phyloP scores from a whole-genome alignment of 2,888 invertebrate genomes.

The Caenorhabditis imperialis region DNA sequence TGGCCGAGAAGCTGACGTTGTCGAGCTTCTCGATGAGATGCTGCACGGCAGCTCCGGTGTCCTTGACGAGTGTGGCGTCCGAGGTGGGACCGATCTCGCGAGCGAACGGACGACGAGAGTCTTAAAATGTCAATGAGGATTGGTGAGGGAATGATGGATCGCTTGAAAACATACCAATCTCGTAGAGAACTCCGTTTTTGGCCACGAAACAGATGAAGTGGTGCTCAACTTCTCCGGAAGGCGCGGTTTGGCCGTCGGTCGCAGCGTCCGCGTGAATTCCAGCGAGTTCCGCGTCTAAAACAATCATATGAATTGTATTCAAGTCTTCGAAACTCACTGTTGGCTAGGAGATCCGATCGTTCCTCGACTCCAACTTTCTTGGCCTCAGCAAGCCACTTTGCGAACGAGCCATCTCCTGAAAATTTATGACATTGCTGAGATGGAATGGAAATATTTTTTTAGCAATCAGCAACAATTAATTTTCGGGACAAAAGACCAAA shows the following conservation, averaged over 20 bases:
- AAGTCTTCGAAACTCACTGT: constrained; percentile 25
- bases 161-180: constrained; percentile 65
- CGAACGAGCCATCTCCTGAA: constrained; percentile 70
- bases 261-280: constrained; percentile 64
- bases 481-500: background rate
- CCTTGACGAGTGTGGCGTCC: constrained; percentile 68
- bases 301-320: background rate
- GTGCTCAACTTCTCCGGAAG: constrained; percentile 67
- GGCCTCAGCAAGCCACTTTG: constrained; percentile 68
- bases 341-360: constrained; percentile 68
- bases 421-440: too few species aligned
- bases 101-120: constrained; percentile 73
- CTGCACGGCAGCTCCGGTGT: constrained; percentile 68
- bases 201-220: constrained; percentile 75
- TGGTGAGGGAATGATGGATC: background rate
- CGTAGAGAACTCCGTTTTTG: constrained; percentile 69
- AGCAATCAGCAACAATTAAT: background rate
- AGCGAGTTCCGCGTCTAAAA: constrained; percentile 54
- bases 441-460: too few species aligned
- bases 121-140: constrained; percentile 59
- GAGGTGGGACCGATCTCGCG: constrained; percentile 70
- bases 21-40: constrained; percentile 70
- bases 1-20: constrained; percentile 72
- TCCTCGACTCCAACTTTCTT: constrained; percentile 64
- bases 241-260: constrained; percentile 66